These are phyloP conservation scores for Chaetodon trifasciatus DNA, from an alignment of 2,797 vertebrate species.

Conservation along the genomic window DNA sequence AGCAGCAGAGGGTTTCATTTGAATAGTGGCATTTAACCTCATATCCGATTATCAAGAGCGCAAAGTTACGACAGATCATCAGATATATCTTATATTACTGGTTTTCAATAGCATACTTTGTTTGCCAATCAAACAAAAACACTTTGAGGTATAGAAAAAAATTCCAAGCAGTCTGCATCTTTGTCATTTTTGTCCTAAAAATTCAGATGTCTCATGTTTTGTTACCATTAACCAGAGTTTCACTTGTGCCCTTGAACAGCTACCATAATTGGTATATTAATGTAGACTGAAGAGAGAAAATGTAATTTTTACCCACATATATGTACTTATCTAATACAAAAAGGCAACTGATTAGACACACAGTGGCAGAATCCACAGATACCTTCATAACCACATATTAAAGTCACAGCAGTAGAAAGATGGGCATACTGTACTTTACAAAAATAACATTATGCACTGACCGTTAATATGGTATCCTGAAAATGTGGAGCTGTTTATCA, in stretches of 20 bases:
- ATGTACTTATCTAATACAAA: conserved; percentile 4
- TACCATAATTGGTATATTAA: not conserved
- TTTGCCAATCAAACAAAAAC: not conserved
- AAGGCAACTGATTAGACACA: conserved; percentile 16
- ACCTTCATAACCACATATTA: conserved; percentile 1
- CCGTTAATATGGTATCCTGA: conserved; percentile 6
- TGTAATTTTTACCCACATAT: not conserved
- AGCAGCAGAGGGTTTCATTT: conserved; percentile 4
- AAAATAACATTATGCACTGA: conserved; percentile 5
- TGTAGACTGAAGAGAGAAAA: not conserved
- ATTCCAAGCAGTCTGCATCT: not conserved
- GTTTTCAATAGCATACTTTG: not conserved
- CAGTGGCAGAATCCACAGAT: conserved; percentile 4
- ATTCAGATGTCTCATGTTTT: not conserved
- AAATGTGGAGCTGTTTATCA: conserved; percentile 25
- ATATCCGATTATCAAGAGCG: not conserved
- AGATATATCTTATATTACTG: not conserved
- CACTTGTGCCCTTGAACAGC: not conserved
- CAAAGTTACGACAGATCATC: not conserved
- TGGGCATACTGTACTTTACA: conserved; percentile 9
- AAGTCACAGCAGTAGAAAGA: conserved; percentile 28
- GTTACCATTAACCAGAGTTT: not conserved
- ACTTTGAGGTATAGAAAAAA: not conserved
- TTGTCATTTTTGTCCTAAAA: not conserved
- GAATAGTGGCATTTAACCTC: not conserved